Evolutionary conservation across 1,140 invertebrate species (phyloP).

Genomic region (Cardiocondyla obscurior): DNA sequence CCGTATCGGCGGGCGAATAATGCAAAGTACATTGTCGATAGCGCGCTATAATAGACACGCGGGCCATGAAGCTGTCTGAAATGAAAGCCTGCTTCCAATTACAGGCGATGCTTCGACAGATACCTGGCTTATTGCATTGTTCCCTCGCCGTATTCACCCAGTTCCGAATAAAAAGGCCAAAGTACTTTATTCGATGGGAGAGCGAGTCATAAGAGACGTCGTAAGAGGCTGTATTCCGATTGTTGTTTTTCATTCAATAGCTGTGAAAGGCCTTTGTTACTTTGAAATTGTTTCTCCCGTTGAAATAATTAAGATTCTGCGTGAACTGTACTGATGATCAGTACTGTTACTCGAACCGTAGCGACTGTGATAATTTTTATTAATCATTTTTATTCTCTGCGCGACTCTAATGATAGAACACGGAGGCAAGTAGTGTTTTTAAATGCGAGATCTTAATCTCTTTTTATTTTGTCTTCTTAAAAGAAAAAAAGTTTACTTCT

Average conservation of each 20-base stretch:
- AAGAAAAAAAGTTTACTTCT: too few species aligned
- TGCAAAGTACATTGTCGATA: slow-evolving; percentile 33
- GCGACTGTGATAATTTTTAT: neutral
- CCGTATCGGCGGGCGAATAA: slow-evolving; percentile 2
- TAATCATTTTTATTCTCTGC: too few species aligned
- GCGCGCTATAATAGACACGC: slow-evolving; percentile 4
- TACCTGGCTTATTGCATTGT: slow-evolving; percentile 39
- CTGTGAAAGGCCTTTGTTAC: neutral
- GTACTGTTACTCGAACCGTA: too few species aligned
- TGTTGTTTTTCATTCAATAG: slow-evolving; percentile 3
- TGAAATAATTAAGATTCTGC: slow-evolving; percentile 3
- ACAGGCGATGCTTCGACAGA: slow-evolving; percentile 9
- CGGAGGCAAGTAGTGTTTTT: too few species aligned
- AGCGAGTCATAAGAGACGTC: neutral
- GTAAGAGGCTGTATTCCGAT: neutral
- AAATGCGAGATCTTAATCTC: too few species aligned
- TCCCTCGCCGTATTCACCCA: slow-evolving; percentile 15
- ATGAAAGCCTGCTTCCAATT: slow-evolving; percentile 46
- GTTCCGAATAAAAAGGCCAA: slow-evolving; percentile 6
- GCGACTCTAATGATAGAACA: too few species aligned
- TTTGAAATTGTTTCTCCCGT: neutral
- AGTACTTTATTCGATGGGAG: neutral
- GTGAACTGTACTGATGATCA: neutral
- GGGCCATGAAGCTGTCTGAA: slow-evolving; percentile 15
- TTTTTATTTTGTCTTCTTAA: neutral